These are phyloP conservation scores for Dunckerocampus dactyliophorus DNA, from an alignment of 2,113 vertebrate species.

Conservation along the genomic window DNA sequence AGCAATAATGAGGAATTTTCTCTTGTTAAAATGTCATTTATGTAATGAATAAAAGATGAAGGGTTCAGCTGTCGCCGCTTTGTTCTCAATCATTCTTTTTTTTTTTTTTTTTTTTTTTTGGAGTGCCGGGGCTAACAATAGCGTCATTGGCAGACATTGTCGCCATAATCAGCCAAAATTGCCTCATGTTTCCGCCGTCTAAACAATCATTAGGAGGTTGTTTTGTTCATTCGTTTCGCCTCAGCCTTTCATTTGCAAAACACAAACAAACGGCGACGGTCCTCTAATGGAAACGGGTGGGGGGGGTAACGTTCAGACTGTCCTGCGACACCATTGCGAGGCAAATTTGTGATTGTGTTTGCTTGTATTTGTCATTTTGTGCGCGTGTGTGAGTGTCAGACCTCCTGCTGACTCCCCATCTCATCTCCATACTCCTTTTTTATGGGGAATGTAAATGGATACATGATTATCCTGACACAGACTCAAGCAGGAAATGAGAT, in stretches of 20 bases:
- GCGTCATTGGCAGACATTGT: constrained; percentile 72
- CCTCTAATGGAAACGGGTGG: constrained; percentile 67
- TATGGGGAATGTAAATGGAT: constrained; percentile 70
- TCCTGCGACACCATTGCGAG: constrained; percentile 65
- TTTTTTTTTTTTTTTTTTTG: constrained; percentile 18
- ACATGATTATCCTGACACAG: constrained; percentile 73
- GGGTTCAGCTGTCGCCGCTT: constrained; percentile 67
- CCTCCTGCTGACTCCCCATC: constrained; percentile 59
- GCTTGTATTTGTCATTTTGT: constrained; percentile 25
- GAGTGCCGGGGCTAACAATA: constrained; percentile 54
- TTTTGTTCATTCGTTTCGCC: constrained; percentile 69
- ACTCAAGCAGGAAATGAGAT: constrained; percentile 64
- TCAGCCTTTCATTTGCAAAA: constrained; percentile 66
- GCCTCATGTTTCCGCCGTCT: constrained; percentile 70
- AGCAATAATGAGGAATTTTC: constrained; percentile 74
- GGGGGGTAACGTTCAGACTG: constrained; percentile 60
- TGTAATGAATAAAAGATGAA: constrained; percentile 75
- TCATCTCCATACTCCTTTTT: constrained; percentile 72
- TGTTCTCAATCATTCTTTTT: constrained; percentile 64
- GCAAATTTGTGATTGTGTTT: constrained; percentile 57
- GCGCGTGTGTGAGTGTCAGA: constrained; percentile 30
- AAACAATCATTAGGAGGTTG: constrained; percentile 75
- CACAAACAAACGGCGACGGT: constrained; percentile 60
- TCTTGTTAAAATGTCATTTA: constrained; percentile 75
- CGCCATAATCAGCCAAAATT: constrained; percentile 70